A percentile compares a stretch with the other conserved stretches of the same genome.
These are phyloP conservation scores for Psittacula derbiana DNA, from an alignment of 2,797 vertebrate species.

Conservation along the genomic window DNA sequence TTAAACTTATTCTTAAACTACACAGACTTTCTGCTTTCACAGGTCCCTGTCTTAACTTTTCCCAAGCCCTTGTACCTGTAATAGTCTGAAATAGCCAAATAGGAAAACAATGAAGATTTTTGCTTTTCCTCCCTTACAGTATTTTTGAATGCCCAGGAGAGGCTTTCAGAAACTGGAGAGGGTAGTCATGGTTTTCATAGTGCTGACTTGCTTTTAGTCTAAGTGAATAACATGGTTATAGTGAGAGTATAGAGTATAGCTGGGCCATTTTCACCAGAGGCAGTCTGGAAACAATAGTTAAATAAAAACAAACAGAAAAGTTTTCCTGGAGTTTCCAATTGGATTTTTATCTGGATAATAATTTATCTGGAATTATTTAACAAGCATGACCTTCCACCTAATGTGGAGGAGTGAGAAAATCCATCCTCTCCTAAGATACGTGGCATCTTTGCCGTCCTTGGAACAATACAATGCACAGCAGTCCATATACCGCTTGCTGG, in stretches of 20 bases:
- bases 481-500: slow-evolving; percentile 18
- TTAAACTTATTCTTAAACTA: not conserved
- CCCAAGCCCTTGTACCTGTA: not conserved
- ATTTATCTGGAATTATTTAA: not conserved
- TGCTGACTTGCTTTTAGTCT: not conserved
- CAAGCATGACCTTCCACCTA: not conserved
- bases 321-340: not conserved
- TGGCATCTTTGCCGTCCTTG: not conserved
- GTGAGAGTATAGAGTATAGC: not conserved
- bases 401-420: not conserved
- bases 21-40: not conserved
- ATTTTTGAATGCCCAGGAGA: not conserved
- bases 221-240: not conserved
- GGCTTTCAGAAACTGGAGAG: not conserved
- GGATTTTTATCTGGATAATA: not conserved
- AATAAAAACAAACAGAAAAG: not conserved
- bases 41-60: not conserved
- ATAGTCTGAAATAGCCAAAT: not conserved
- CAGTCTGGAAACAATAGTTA: not conserved
- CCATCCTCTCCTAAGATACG: not conserved
- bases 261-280: not conserved
- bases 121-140: not conserved
- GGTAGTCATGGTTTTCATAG: not conserved
- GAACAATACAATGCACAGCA: slow-evolving; percentile 19
- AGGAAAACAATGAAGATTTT: not conserved